phyloP scores from a whole-genome alignment of 2,113 vertebrate genomes.

The Pseudois nayaur region DNA sequence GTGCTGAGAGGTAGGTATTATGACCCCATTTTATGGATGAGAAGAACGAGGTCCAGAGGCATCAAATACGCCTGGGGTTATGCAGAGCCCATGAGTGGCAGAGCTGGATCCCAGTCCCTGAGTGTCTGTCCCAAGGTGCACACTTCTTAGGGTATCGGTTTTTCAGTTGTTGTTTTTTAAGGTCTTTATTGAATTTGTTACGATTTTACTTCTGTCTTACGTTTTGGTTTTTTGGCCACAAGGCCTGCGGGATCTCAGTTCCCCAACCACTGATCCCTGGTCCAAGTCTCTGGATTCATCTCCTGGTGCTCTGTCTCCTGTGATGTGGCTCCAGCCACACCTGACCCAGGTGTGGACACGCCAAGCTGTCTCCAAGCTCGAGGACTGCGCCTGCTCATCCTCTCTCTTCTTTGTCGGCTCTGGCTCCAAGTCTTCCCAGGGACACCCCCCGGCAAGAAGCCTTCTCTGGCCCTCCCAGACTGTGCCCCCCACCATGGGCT shows the following conservation, averaged over 20 bases:
- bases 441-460: not conserved
- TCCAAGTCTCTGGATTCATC: not conserved
- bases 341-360: not conserved
- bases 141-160: rapidly evolving
- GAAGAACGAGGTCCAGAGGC: not conserved
- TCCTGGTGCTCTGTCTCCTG: rapidly evolving
- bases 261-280: not conserved
- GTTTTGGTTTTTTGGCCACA: not conserved
- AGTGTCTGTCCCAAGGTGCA: not conserved
- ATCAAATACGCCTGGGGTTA: rapidly evolving
- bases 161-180: not conserved
- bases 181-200: not conserved
- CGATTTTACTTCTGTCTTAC: not conserved
- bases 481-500: not conserved
- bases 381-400: rapidly evolving
- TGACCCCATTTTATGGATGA: not conserved
- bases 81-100: not conserved
- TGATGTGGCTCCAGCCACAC: not conserved
- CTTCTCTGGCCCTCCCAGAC: not conserved
- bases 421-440: rapidly evolving
- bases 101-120: not conserved
- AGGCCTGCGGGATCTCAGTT: not conserved
- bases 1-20: not conserved
- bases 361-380: not conserved
- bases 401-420: not conserved